Base-by-base conservation (phyloP, 2,113 vertebrate genomes). In the Nesospiza acunhae region DNA sequence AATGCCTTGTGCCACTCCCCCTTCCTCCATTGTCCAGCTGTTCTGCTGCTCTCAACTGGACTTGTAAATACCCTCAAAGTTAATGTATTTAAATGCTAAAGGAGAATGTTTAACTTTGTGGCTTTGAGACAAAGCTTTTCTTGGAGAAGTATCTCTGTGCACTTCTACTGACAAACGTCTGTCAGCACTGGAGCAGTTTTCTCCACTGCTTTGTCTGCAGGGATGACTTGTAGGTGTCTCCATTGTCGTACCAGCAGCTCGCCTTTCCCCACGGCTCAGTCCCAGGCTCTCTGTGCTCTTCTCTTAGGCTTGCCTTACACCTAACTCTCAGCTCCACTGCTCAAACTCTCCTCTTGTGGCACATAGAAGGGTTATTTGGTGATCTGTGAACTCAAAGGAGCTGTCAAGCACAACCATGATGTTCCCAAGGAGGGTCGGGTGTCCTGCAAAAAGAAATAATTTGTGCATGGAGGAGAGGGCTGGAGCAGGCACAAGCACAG, bases 41-140 rank as follows among this genome's bases (percentile, higher is more conserved):
- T 91, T 97, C 89, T 96, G 96, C 96, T 97, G 93, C 97, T 97
- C 89, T 92, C 87, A 97, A 96, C 95, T 97, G 97, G 93, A 97
- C 84, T 84, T 97, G 97, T 97, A 97, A 94, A 97, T 97, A 96
- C 58, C 44, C 70, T 97, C 95, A 55, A 96, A 93, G 84, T 96
- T 93, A 94, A 97, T 90, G 96, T 97, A 97, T 96, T 97, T 97
- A 97, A 97, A 94, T 92, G 94, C 89, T 94, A 91, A 97, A 97
- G 94, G 94, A 95, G 96, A 97, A 97, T 96, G 96, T 97, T 91
- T 96, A 96, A 97, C 94, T 97, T 97, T 13, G 66, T 96, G 95
- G 96, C 96, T 97, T 95, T 94, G 95, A 95, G 96, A 89, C 95
- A 93, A 76, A 91, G 84, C 92, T 91, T 88, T 89, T 72, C 75